phyloP scores from a whole-genome alignment of 2,113 vertebrate genomes.

The Bufo bufo region DNA sequence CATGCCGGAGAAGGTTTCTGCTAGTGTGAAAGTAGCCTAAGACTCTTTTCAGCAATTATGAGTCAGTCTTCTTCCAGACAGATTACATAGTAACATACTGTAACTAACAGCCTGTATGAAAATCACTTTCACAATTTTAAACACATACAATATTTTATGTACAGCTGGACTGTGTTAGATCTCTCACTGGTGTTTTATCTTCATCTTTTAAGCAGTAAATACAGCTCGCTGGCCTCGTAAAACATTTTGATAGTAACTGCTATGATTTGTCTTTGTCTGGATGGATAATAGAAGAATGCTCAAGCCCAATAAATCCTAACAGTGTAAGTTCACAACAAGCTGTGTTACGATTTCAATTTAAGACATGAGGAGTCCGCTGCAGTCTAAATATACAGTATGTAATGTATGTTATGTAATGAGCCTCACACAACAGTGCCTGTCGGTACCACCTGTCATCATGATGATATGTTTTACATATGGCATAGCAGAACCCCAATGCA shows the following conservation, averaged over 20 bases:
- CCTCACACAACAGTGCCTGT: not conserved
- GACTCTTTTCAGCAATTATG: not conserved
- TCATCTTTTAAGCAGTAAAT: conserved; percentile 40
- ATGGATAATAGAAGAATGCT: conserved; percentile 37
- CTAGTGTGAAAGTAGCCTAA: not conserved
- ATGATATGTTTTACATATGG: not conserved
- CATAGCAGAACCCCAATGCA: not conserved
- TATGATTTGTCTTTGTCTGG: conserved; percentile 43
- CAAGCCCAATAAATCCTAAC: conserved; percentile 40
- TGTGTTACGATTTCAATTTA: conserved; percentile 19
- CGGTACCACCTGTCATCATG: not conserved
- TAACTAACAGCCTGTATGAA: conserved; percentile 29
- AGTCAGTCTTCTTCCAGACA: conserved; percentile 20
- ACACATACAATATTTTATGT: conserved; percentile 23
- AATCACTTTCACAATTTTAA: conserved; percentile 31
- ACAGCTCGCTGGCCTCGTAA: conserved; percentile 28
- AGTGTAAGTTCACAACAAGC: conserved; percentile 23
- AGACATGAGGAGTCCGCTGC: not conserved
- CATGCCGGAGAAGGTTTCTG: not conserved
- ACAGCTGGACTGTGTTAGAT: conserved; percentile 44
- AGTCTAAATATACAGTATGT: not conserved
- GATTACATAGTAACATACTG: conserved; percentile 3
- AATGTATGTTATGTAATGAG: not conserved
- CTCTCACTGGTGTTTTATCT: conserved; percentile 41
- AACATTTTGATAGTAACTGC: conserved; percentile 45